These are phyloP conservation scores for Watsonalla binaria DNA, from an alignment of 2,888 invertebrate genomes.

Conservation along the genomic window DNA sequence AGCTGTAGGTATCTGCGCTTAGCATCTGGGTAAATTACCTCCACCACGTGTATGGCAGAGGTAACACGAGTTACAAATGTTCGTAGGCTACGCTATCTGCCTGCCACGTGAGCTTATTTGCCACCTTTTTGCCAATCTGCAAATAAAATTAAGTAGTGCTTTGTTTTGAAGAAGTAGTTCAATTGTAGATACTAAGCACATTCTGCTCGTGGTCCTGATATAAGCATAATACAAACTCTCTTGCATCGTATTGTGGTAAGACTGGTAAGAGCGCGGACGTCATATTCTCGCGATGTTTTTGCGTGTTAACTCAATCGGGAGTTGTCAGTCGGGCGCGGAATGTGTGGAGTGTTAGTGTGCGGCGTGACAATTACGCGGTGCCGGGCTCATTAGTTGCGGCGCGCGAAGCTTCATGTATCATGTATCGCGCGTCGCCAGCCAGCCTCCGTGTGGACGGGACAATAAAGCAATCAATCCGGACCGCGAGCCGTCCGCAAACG, in stretches of 20 bases:
- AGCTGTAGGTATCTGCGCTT: too few species aligned
- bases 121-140: too few species aligned
- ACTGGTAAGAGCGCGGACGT: conserved; percentile 22
- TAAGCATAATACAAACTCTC: conserved; percentile 40
- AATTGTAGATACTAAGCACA: conserved; percentile 14
- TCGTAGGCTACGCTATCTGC: too few species aligned
- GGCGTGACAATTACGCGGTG: conserved; percentile 64
- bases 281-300: conserved; percentile 49
- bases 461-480: conserved; percentile 75
- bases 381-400: conserved; percentile 65
- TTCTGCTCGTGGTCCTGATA: conserved; percentile 44
- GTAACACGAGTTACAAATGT: too few species aligned
- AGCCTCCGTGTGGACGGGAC: conserved; percentile 48
- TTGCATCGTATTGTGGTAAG: conserved; percentile 36
- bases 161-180: conserved; percentile 16
- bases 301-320: conserved; percentile 49
- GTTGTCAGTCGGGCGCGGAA: conserved; percentile 34
- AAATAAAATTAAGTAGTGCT: background rate
- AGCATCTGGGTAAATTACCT: too few species aligned
- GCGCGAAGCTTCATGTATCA: conserved; percentile 69
- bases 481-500: conserved; percentile 49
- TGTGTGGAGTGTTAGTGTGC: conserved; percentile 38
- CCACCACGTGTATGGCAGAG: too few species aligned
- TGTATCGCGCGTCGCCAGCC: conserved; percentile 63
- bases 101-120: too few species aligned